A percentile compares a stretch with the other conserved stretches of the same genome.
Conservation (phyloP, 37 sponge, comb jelly and placozoan genomes). For the Bolinopsis microptera region DNA sequence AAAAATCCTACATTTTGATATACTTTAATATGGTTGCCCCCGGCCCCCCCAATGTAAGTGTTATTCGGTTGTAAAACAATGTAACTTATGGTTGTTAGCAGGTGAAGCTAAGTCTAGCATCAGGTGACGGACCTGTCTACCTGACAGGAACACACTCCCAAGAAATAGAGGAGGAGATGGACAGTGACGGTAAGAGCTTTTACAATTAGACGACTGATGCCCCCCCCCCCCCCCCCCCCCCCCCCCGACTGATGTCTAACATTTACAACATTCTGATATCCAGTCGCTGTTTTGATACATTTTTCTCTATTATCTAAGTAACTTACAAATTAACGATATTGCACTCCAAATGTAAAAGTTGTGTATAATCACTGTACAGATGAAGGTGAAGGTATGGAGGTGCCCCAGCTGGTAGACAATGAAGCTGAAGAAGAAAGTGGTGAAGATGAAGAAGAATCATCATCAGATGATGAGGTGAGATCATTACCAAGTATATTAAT, state of each 20-base stretch:
- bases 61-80: too few species aligned
- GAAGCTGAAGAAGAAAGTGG: constrained; percentile 15
- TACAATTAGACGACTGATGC: neutral
- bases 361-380: too few species aligned
- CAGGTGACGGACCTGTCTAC: constrained; percentile 57
- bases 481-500: too few species aligned
- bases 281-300: too few species aligned
- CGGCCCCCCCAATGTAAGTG: too few species aligned
- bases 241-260: too few species aligned
- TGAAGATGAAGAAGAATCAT: constrained; percentile 3
- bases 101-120: constrained; percentile 40
- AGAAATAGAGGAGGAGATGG: constrained; percentile 43
- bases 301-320: too few species aligned
- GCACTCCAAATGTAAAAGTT: neutral
- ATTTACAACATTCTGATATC: too few species aligned
- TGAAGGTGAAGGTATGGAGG: constrained; percentile 9
- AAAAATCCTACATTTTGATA: too few species aligned
- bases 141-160: constrained; percentile 55
- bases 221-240: too few species aligned
- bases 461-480: neutral
- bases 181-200: neutral
- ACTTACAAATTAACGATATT: neutral
- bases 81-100: too few species aligned
- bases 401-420: constrained; percentile 48
- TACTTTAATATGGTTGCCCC: too few species aligned